phyloP scores from a whole-genome alignment of 1,140 invertebrate genomes.

The Helicorthomorpha holstii region DNA sequence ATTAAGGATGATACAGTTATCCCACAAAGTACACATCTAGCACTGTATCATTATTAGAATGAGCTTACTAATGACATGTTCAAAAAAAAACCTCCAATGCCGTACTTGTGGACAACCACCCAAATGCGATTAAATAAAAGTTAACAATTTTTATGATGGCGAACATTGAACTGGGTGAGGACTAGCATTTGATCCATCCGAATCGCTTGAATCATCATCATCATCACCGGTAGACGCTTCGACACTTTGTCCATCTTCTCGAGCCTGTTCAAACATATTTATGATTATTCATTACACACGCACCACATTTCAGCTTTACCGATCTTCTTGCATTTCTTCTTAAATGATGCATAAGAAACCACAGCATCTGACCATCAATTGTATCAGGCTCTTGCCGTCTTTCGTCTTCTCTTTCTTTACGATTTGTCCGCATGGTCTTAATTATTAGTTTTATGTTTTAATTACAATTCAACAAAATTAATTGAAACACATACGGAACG shows the following conservation, averaged over 20 bases:
- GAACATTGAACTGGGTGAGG: constrained; percentile 18
- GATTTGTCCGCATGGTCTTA: constrained; percentile 29
- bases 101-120: too few species aligned
- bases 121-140: too few species aligned
- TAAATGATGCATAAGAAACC: constrained; percentile 36
- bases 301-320: constrained; percentile 10
- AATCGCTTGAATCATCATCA: constrained; percentile 12
- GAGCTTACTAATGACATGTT: too few species aligned
- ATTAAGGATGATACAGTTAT: too few species aligned
- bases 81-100: too few species aligned
- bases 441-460: not conserved
- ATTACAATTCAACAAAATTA: not conserved
- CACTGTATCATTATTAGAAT: too few species aligned
- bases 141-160: constrained; percentile 15
- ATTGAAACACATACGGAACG: constrained; percentile 24
- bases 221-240: constrained; percentile 17
- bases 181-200: constrained; percentile 16
- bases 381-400: constrained; percentile 26
- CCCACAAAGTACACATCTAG: too few species aligned
- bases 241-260: constrained; percentile 13
- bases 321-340: constrained; percentile 21
- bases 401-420: constrained; percentile 29
- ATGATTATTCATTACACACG: not conserved
- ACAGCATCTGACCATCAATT: constrained; percentile 36
- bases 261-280: not conserved